Percentiles rank a stretch among this genome's conserved stretches.
These are phyloP conservation scores for Rhabditoides inermis DNA, from an alignment of 2,888 invertebrate species.

Conservation along the genomic window DNA sequence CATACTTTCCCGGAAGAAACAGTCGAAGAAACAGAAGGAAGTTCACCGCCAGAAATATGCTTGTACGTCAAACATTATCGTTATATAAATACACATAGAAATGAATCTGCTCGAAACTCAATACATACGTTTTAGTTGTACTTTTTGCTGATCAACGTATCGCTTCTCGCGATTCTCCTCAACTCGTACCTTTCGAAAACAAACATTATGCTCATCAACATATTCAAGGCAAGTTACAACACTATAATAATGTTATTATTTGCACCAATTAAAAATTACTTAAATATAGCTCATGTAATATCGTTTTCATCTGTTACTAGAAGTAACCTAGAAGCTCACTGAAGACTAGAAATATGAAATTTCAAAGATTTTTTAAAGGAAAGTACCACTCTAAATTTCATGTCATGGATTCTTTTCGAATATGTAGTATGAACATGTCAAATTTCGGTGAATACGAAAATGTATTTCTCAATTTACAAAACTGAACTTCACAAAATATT, in stretches of 20 bases:
- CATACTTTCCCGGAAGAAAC: constrained; percentile 30
- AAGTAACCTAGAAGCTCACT: no score
- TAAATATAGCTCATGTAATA: no score
- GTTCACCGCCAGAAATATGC: background rate
- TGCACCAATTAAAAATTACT: no score
- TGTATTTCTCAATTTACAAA: no score
- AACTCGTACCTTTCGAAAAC: constrained; percentile 33
- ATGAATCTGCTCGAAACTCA: background rate
- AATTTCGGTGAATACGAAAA: no score
- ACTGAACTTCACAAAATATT: no score
- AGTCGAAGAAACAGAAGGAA: constrained; percentile 9
- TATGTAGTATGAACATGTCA: no score
- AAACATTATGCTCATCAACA: constrained; percentile 22
- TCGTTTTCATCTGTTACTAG: no score
- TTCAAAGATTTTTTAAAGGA: background rate
- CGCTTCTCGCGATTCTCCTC: constrained; percentile 22
- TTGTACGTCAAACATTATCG: background rate
- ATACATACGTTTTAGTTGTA: constrained; percentile 15
- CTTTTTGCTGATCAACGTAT: constrained; percentile 21
- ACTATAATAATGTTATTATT: background rate
- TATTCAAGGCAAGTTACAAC: constrained; percentile 18
- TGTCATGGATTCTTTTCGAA: background rate
- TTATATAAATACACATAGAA: background rate
- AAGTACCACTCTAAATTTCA: background rate
- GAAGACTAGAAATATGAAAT: background rate